A percentile compares a stretch with the other conserved stretches of the same genome.
Conservation (phyloP, 1,140 invertebrate genomes). For the Acromyrmex echinatior region DNA sequence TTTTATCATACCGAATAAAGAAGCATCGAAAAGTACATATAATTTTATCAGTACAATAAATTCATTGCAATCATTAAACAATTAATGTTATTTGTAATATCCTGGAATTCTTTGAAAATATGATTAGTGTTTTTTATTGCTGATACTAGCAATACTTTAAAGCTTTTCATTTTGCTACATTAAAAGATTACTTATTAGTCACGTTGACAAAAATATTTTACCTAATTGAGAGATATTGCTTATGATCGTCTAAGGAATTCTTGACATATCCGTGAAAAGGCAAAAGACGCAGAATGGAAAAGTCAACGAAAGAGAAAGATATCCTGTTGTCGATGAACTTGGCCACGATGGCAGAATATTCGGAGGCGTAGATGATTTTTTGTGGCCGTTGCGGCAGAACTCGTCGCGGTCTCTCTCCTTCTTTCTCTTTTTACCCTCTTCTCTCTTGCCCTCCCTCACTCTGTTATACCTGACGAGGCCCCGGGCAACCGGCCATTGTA, state of each 20-base stretch:
- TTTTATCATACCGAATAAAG: slow-evolving; percentile 3
- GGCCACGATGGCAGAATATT: slow-evolving; percentile 75
- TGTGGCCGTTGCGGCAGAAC: slow-evolving; percentile 73
- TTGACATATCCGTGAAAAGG: slow-evolving; percentile 29
- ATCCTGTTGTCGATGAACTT: slow-evolving; percentile 70
- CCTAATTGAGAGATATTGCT: slow-evolving; percentile 41
- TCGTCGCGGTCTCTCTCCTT: slow-evolving; percentile 63
- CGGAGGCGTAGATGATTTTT: slow-evolving; percentile 84
- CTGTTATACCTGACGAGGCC: slow-evolving; percentile 74
- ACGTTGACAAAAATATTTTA: neutral
- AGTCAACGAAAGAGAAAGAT: slow-evolving; percentile 67
- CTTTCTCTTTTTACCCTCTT: slow-evolving; percentile 37
- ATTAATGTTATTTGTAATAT: neutral
- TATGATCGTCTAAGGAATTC: neutral
- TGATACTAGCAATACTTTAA: neutral
- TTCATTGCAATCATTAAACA: neutral
- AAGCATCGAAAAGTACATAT: neutral
- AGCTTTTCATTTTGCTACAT: neutral
- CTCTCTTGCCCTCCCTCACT: slow-evolving; percentile 41
- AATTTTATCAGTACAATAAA: neutral
- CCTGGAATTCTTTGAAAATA: neutral
- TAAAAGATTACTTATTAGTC: slow-evolving; percentile 10
- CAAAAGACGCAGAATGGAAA: slow-evolving; percentile 69
- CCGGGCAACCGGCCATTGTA: slow-evolving; percentile 77
- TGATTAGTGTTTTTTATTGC: neutral